Evolutionary conservation across 1,140 invertebrate genomes (phyloP).

Genomic region (Micrasema longulum): DNA sequence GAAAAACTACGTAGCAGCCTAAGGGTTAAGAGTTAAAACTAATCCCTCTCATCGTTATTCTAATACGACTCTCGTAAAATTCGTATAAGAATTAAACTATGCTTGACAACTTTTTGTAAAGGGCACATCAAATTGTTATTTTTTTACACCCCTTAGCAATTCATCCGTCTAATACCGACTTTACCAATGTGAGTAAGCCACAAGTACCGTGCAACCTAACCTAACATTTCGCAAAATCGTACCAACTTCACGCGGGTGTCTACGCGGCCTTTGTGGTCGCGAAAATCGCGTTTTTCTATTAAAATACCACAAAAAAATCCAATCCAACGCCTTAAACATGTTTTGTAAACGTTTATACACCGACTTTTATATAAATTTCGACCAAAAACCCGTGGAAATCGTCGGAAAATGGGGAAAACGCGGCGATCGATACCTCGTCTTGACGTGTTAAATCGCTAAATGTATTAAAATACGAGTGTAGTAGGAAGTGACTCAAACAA

Average conservation of each 20-base stretch:
- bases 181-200: conserved; percentile 26
- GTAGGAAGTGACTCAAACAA: not conserved
- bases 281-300: conserved; percentile 23
- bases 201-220: conserved; percentile 48
- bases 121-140: not conserved
- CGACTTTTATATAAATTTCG: conserved; percentile 15
- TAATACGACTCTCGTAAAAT: not conserved
- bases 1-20: too few species aligned
- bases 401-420: not conserved
- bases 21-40: too few species aligned
- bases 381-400: conserved; percentile 11
- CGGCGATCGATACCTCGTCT: conserved; percentile 10
- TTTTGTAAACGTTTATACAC: conserved; percentile 14
- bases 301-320: conserved; percentile 17
- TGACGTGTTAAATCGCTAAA: conserved; percentile 23
- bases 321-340: conserved; percentile 10
- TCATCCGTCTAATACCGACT: conserved; percentile 17
- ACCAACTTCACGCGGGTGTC: conserved; percentile 45
- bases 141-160: not conserved
- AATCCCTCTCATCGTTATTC: not conserved
- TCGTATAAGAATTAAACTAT: not conserved
- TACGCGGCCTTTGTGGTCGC: conserved; percentile 8
- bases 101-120: not conserved
- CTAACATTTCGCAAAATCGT: conserved; percentile 53
- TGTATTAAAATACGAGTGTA: not conserved